These are phyloP conservation scores for Automeris io DNA, from an alignment of 2,888 invertebrate genomes.

Conservation along the genomic window DNA sequence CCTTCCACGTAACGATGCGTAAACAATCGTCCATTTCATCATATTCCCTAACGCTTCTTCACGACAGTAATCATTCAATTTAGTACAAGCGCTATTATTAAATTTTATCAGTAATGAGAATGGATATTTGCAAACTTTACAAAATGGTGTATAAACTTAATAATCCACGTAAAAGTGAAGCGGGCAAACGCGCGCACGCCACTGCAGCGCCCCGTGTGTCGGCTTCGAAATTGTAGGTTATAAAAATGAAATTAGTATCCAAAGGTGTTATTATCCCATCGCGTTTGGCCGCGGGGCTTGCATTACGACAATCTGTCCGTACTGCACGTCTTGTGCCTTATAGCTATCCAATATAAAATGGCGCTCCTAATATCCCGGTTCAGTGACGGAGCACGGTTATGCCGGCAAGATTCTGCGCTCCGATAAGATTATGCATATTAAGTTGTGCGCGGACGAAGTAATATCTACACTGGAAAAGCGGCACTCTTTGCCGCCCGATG, in stretches of 20 bases:
- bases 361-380: conserved; percentile 76
- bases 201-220: conserved; percentile 76
- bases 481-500: conserved; percentile 44
- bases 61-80: conserved; percentile 72
- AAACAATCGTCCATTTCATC: conserved; percentile 62
- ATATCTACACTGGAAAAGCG: conserved; percentile 71
- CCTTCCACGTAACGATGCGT: conserved; percentile 51
- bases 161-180: conserved; percentile 71
- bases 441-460: conserved; percentile 71
- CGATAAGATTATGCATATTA: conserved; percentile 78
- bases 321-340: conserved; percentile 76
- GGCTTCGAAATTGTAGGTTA: conserved; percentile 77
- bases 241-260: conserved; percentile 77
- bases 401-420: conserved; percentile 68
- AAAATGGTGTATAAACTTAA: conserved; percentile 76
- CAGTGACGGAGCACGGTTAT: conserved; percentile 65
- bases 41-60: conserved; percentile 62
- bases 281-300: conserved; percentile 75
- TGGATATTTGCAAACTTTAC: conserved; percentile 72
- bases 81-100: conserved; percentile 70
- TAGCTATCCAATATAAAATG: conserved; percentile 77
- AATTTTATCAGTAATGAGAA: conserved; percentile 69
- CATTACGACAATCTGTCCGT: conserved; percentile 78
- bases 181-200: conserved; percentile 65
- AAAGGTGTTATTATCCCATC: conserved; percentile 77